Evolutionary conservation across 2,888 invertebrate genomes (phyloP).

Genomic region (Lamellibrachia satsuma): DNA sequence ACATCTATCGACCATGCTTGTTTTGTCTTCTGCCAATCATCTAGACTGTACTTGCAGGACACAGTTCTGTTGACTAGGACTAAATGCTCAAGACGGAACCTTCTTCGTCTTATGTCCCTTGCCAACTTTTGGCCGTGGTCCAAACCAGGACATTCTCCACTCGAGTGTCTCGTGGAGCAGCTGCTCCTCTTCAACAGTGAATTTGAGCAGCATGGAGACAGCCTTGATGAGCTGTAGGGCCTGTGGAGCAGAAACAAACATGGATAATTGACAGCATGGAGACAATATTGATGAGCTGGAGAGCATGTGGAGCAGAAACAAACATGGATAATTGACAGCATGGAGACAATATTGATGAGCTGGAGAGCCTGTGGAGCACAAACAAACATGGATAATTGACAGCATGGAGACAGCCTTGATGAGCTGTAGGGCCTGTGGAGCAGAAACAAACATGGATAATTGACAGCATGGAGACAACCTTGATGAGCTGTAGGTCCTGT

Average conservation of each 20-base stretch:
- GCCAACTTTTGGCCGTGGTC: conserved; percentile 67
- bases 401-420: no score
- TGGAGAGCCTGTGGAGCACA: no score
- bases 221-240: conserved; percentile 90
- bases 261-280: not conserved
- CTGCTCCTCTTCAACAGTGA: conserved; percentile 87
- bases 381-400: no score
- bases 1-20: not conserved
- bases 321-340: not conserved
- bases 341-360: no score
- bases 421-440: no score
- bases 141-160: conserved; percentile 81
- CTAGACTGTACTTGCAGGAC: not conserved
- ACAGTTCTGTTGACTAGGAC: not conserved
- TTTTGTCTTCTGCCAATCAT: not conserved
- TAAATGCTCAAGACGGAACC: not conserved
- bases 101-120: conserved; percentile 56
- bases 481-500: no score
- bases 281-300: not conserved
- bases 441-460: no score
- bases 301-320: not conserved
- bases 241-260: conserved; percentile 68
- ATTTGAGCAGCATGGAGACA: conserved; percentile 82
- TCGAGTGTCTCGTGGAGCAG: conserved; percentile 81
- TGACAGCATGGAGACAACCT: no score